A percentile compares a stretch with the other conserved stretches of the same genome.
phyloP scores from a whole-genome alignment of 1,140 invertebrate species.

The Bemisia tabaci region DNA sequence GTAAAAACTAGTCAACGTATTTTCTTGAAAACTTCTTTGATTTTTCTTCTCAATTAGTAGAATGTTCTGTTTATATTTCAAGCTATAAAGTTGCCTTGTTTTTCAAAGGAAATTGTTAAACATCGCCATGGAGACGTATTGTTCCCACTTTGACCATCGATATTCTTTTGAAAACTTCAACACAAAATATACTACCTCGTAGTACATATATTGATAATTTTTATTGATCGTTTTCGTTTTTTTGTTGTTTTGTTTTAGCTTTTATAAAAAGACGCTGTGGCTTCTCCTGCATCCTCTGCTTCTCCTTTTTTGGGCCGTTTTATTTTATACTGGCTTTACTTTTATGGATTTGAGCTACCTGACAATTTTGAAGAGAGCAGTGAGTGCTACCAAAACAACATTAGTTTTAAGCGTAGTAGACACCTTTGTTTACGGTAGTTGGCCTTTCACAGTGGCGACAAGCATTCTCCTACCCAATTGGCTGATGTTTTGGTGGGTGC shows the following conservation, averaged over 20 bases:
- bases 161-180: no score
- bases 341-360: conserved; percentile 43
- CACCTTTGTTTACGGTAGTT: conserved; percentile 56
- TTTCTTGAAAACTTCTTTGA: no score
- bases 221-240: no score
- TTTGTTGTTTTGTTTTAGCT: conserved; percentile 32
- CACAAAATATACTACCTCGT: no score
- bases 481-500: conserved; percentile 39
- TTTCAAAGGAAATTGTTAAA: no score
- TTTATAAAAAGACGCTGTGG: conserved; percentile 36
- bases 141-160: no score
- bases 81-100: no score
- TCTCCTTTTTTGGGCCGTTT: conserved; percentile 41
- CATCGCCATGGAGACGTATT: no score
- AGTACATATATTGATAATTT: no score
- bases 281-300: conserved; percentile 55
- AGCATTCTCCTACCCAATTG: conserved; percentile 44
- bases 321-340: conserved; percentile 41
- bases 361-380: conserved; percentile 35
- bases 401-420: conserved; percentile 68
- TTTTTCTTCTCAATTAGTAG: no score
- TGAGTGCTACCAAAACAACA: conserved; percentile 55
- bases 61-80: no score
- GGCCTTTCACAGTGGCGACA: conserved; percentile 42
- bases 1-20: no score